Percentiles rank a stretch among this genome's conserved stretches.
Conservation (phyloP, 2,888 invertebrate genomes). For the Oxyteleia sp. region DNA sequence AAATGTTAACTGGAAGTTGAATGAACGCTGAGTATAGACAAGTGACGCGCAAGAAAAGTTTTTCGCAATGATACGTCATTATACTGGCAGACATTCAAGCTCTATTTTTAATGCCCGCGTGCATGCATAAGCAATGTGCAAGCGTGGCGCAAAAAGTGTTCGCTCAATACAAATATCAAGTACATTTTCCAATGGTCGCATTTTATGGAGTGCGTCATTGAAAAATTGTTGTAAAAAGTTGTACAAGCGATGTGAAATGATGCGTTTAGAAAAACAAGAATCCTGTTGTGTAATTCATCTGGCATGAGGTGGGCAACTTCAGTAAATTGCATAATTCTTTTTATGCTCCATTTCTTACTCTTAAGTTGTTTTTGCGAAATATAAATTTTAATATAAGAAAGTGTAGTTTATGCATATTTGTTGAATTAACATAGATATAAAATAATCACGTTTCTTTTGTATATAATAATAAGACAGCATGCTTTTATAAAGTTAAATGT, state of each 20-base stretch:
- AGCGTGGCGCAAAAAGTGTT: constrained; percentile 13
- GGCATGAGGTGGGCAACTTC: too few species aligned
- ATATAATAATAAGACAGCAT: too few species aligned
- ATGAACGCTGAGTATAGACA: constrained; percentile 20
- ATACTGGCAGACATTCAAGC: constrained; percentile 51
- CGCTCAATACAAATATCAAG: background rate
- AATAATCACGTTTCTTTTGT: too few species aligned
- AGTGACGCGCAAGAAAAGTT: constrained; percentile 5
- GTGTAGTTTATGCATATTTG: too few species aligned
- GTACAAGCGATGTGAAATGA: background rate
- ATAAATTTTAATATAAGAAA: too few species aligned
- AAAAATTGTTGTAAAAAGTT: background rate
- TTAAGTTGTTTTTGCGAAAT: too few species aligned
- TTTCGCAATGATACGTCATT: constrained; percentile 24
- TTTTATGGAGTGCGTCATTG: background rate
- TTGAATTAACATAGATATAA: too few species aligned
- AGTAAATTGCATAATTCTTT: too few species aligned
- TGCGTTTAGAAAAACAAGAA: background rate
- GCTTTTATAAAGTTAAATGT: too few species aligned
- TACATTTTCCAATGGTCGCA: background rate
- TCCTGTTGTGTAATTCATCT: too few species aligned
- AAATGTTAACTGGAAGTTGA: constrained; percentile 23
- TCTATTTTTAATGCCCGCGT: constrained; percentile 46
- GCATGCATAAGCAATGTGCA: constrained; percentile 19
- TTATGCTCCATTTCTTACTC: too few species aligned